Percentiles rank a stretch among this genome's conserved stretches.
These are phyloP conservation scores for Eledone cirrhosa DNA, from an alignment of 2,888 invertebrate species.

Conservation along the genomic window DNA sequence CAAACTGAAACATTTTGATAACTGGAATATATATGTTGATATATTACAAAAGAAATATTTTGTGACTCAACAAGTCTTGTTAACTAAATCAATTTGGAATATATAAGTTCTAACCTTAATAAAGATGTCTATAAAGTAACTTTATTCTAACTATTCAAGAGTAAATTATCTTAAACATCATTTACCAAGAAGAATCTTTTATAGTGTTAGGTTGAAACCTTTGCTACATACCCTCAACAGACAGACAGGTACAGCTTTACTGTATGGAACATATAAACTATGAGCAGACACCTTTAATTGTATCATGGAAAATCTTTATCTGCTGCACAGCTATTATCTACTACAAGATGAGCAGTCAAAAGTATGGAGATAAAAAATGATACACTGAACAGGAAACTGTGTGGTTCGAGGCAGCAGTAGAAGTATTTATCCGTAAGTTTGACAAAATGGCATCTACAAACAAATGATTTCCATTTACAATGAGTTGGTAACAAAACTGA, in stretches of 20 bases:
- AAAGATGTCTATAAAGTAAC: too few relatives aligned
- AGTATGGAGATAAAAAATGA: slow-evolving; percentile 5
- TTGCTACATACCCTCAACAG: too few relatives aligned
- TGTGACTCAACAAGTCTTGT: too few relatives aligned
- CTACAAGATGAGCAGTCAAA: slow-evolving; percentile 15
- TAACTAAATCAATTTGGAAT: too few relatives aligned
- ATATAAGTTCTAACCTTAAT: too few relatives aligned
- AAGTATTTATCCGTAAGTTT: neutral
- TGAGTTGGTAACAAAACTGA: neutral
- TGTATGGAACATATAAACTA: neutral
- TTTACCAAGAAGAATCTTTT: too few relatives aligned
- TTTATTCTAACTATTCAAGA: too few relatives aligned
- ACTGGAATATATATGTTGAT: too few relatives aligned
- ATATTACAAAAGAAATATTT: too few relatives aligned
- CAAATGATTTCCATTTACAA: neutral
- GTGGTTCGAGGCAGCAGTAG: neutral
- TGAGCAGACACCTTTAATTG: slow-evolving; percentile 7
- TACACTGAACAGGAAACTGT: neutral
- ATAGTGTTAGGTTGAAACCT: too few relatives aligned
- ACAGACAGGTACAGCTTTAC: neutral
- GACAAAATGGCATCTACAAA: neutral
- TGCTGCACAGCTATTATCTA: slow-evolving; percentile 22
- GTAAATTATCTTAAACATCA: too few relatives aligned
- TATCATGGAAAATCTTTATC: neutral
- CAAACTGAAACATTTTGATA: too few relatives aligned